A percentile compares a stretch with the other conserved stretches of the same genome.
Evolutionary conservation across 2,797 vertebrate genomes (phyloP).

Genomic region (Eupleurogrammus muticus): DNA sequence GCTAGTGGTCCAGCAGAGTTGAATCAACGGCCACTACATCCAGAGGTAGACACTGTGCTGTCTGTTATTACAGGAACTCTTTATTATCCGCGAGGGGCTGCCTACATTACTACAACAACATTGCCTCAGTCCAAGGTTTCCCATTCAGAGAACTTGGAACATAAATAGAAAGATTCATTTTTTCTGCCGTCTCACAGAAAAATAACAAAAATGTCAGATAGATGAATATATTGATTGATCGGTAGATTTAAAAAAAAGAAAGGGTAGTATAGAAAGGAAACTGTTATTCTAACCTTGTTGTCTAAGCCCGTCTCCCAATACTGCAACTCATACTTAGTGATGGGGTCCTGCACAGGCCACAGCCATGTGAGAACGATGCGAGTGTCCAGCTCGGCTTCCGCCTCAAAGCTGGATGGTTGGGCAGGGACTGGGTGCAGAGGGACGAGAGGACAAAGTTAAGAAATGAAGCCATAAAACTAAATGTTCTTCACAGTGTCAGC

Average conservation of each 20-base stretch:
- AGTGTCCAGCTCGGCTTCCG: slow-evolving; percentile 92
- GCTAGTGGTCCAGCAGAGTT: slow-evolving; percentile 37
- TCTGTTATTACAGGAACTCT: slow-evolving; percentile 48
- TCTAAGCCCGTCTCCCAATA: slow-evolving; percentile 90
- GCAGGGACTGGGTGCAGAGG: slow-evolving; percentile 86
- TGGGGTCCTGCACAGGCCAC: slow-evolving; percentile 92
- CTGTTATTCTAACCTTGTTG: slow-evolving; percentile 85
- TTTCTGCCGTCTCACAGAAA: slow-evolving; percentile 23
- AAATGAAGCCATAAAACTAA: slow-evolving; percentile 7
- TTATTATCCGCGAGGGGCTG: slow-evolving; percentile 44
- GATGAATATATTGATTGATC: not conserved
- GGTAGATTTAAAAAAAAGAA: not conserved
- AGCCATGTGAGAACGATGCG: slow-evolving; percentile 92
- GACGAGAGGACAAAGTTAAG: slow-evolving; percentile 4
- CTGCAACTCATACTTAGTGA: slow-evolving; percentile 91
- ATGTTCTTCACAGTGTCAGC: slow-evolving; percentile 18
- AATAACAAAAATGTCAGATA: slow-evolving; percentile 29
- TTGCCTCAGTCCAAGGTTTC: slow-evolving; percentile 31
- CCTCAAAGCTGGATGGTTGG: slow-evolving; percentile 94
- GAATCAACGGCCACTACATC: slow-evolving; percentile 31
- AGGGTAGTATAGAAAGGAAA: slow-evolving; percentile 20
- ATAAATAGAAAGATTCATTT: slow-evolving; percentile 51
- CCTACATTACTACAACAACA: slow-evolving; percentile 52
- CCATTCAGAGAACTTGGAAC: slow-evolving; percentile 56
- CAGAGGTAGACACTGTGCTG: slow-evolving; percentile 27